These are phyloP conservation scores for Cheilosia scutellata DNA, from an alignment of 2,888 invertebrate genomes.

Conservation along the genomic window DNA sequence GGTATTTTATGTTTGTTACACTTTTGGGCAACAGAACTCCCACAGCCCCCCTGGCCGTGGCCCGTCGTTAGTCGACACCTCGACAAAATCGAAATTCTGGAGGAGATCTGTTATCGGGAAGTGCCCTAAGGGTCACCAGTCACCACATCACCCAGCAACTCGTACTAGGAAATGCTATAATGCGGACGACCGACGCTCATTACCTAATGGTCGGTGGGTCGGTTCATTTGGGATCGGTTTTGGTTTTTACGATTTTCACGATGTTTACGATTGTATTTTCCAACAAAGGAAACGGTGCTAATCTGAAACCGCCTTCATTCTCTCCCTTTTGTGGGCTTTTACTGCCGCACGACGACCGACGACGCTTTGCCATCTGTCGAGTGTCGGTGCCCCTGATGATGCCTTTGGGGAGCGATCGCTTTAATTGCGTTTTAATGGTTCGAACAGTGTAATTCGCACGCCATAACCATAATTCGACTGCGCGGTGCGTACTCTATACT, in stretches of 20 bases:
- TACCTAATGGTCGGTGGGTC: constrained; percentile 64
- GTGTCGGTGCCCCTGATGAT: constrained; percentile 5
- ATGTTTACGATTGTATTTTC: constrained; percentile 11
- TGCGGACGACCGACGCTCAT: constrained; percentile 49
- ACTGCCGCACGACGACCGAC: neutral
- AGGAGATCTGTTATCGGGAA: constrained; percentile 51
- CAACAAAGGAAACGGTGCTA: constrained; percentile 14
- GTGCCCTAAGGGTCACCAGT: constrained; percentile 32
- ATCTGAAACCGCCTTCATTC: constrained; percentile 42
- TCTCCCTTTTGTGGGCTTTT: constrained; percentile 18
- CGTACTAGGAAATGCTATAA: constrained; percentile 70
- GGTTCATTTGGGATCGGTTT: constrained; percentile 66
- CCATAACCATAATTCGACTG: constrained; percentile 58
- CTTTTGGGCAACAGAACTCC: constrained; percentile 36
- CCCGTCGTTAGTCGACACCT: constrained; percentile 56
- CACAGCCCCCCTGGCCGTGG: constrained; percentile 10
- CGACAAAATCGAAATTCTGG: constrained; percentile 1
- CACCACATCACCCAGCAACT: constrained; percentile 53
- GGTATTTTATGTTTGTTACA: constrained; percentile 70
- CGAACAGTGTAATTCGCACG: constrained; percentile 71
- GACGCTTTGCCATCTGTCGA: constrained; percentile 9
- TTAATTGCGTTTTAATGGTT: constrained; percentile 67
- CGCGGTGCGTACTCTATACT: constrained; percentile 7
- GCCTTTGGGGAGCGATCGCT: constrained; percentile 19
- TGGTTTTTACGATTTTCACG: constrained; percentile 64